Evolutionary conservation across 1,140 invertebrate species (phyloP).

Genomic region (Paraescarpia echinospica): DNA sequence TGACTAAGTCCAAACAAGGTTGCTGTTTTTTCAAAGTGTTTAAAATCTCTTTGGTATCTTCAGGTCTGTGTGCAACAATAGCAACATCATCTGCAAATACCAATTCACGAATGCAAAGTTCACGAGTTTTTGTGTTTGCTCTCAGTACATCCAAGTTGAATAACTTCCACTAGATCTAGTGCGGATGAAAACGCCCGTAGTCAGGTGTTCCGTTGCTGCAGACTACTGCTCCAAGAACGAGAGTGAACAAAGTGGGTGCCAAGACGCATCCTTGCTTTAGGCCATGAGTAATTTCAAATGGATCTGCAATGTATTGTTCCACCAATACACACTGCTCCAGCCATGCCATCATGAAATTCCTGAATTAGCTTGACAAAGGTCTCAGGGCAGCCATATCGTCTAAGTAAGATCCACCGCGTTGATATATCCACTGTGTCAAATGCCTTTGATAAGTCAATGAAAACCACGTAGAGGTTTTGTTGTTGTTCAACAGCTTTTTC

Average conservation of each 20-base stretch:
- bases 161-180: background rate
- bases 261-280: background rate
- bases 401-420: background rate
- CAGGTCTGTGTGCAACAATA: background rate
- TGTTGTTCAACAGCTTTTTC: background rate
- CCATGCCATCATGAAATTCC: slow-evolving; percentile 1
- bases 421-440: slow-evolving; percentile 12
- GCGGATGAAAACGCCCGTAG: background rate
- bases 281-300: background rate
- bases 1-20: background rate
- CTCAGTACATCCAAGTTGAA: background rate
- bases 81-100: background rate
- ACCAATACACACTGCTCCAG: background rate
- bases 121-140: background rate
- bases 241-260: background rate
- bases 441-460: slow-evolving; percentile 8
- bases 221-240: background rate
- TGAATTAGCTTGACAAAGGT: slow-evolving; percentile 1
- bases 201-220: background rate
- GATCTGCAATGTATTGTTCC: background rate
- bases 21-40: background rate
- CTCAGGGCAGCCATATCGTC: background rate
- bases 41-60: background rate
- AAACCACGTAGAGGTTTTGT: background rate
- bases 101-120: background rate